phyloP scores from a whole-genome alignment of 2,113 vertebrate genomes.

The Myotis yumanensis region DNA sequence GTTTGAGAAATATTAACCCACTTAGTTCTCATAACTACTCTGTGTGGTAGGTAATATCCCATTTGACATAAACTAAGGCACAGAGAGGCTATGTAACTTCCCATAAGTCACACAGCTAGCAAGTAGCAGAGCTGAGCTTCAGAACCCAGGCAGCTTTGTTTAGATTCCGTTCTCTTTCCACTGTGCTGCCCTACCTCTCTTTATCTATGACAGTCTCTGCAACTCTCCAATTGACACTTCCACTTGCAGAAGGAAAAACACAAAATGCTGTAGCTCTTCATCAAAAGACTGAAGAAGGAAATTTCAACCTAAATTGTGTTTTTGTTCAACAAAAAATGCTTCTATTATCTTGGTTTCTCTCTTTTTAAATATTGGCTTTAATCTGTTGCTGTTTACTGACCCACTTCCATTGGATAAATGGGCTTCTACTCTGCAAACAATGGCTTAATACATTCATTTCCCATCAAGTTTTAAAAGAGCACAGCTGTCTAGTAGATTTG shows the following conservation, averaged over 20 bases:
- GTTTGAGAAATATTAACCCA: not conserved
- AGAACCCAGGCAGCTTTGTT: not conserved
- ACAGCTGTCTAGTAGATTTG: not conserved
- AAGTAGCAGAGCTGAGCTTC: not conserved
- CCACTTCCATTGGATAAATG: not conserved
- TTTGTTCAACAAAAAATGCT: not conserved
- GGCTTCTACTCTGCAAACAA: not conserved
- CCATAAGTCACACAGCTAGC: not conserved
- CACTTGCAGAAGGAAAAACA: not conserved
- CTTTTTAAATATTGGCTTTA: slow-evolving; percentile 5
- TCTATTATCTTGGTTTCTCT: not conserved
- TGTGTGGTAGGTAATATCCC: not conserved
- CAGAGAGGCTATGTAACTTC: not conserved
- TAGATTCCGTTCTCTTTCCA: not conserved
- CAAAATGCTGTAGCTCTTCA: not conserved
- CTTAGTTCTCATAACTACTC: not conserved
- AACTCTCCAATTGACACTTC: not conserved
- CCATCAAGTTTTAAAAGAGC: not conserved
- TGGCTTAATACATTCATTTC: not conserved
- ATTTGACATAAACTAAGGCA: not conserved
- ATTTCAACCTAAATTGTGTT: not conserved
- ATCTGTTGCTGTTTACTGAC: not conserved
- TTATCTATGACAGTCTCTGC: too few relatives aligned
- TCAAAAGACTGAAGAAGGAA: not conserved
- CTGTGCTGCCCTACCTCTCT: not conserved